Percentiles rank a stretch among this genome's conserved stretches.
phyloP scores from a whole-genome alignment of 1,140 invertebrate genomes.

The Capitella teleta region DNA sequence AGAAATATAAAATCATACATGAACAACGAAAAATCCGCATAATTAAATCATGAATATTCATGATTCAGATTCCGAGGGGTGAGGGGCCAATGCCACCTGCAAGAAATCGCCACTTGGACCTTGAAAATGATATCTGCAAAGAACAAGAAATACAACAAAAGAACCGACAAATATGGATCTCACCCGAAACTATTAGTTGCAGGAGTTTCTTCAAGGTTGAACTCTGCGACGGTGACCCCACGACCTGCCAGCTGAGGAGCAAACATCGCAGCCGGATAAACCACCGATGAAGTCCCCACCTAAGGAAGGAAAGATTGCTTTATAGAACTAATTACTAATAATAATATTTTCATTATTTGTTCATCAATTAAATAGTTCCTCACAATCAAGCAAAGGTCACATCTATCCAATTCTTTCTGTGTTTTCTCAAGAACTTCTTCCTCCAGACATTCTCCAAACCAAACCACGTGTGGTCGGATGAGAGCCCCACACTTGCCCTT shows the following conservation, averaged over 20 bases:
- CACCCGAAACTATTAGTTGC: slow-evolving; percentile 59
- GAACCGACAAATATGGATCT: slow-evolving; percentile 10
- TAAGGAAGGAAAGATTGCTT: slow-evolving; percentile 13
- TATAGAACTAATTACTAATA: neutral
- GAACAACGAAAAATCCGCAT: slow-evolving; percentile 6
- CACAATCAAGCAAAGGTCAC: slow-evolving; percentile 73
- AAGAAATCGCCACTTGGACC: slow-evolving; percentile 63
- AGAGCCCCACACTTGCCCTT: slow-evolving; percentile 54
- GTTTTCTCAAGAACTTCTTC: slow-evolving; percentile 51
- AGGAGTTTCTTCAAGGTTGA: slow-evolving; percentile 71
- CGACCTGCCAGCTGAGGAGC: slow-evolving; percentile 63
- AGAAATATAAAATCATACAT: too few relatives aligned
- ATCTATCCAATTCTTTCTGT: slow-evolving; percentile 53
- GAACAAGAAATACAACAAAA: slow-evolving; percentile 6
- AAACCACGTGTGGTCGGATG: slow-evolving; percentile 74
- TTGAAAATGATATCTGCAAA: slow-evolving; percentile 58
- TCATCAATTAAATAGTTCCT: slow-evolving; percentile 35
- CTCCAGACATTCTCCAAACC: slow-evolving; percentile 78
- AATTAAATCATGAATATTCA: slow-evolving; percentile 1
- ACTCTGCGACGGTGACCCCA: slow-evolving; percentile 74
- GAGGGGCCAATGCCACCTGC: slow-evolving; percentile 50
- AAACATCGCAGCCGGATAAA: slow-evolving; percentile 87
- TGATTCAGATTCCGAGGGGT: neutral
- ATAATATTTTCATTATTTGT: neutral
- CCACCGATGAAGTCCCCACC: slow-evolving; percentile 67